Evolutionary conservation across 2,113 vertebrate species (phyloP).

Genomic region (Sinocyclocheilus rhinocerous): DNA sequence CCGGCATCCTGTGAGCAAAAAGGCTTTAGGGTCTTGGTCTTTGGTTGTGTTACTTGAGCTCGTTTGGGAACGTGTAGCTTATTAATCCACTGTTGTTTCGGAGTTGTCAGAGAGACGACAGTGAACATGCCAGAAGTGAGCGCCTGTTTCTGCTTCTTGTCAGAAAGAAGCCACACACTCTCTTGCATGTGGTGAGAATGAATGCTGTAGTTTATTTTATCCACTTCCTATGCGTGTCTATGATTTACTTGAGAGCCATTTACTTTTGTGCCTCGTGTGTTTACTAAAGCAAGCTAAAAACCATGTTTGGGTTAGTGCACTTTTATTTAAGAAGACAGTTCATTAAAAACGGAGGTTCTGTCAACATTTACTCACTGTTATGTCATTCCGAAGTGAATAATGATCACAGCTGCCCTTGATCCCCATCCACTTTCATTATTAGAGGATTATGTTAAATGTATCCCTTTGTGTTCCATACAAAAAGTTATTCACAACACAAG

Average conservation of each 20-base stretch:
- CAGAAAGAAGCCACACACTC: constrained; percentile 10
- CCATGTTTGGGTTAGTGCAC: not conserved
- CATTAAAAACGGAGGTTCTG: not conserved
- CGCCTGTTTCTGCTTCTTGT: constrained; percentile 33
- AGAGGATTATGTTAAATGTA: not conserved
- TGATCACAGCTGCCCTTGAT: not conserved
- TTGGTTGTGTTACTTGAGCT: constrained; percentile 6
- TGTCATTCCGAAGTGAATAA: not conserved
- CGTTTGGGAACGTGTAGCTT: not conserved
- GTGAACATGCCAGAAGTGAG: constrained; percentile 25
- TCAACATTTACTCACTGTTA: not conserved
- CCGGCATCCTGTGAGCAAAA: constrained; percentile 3
- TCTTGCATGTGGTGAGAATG: constrained; percentile 4
- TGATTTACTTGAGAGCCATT: constrained; percentile 9
- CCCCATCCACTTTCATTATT: not conserved
- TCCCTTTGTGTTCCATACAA: not conserved
- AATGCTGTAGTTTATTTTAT: constrained; percentile 26
- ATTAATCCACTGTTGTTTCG: constrained; percentile 26
- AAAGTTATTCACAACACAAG: not conserved
- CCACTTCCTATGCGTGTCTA: constrained; percentile 17
- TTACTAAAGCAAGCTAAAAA: not conserved
- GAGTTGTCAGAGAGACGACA: not conserved
- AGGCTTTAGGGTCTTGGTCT: not conserved
- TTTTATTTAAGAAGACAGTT: not conserved
- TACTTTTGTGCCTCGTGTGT: not conserved